These are phyloP conservation scores for Bombus affinis DNA, from an alignment of 1,140 invertebrate genomes.

Conservation along the genomic window DNA sequence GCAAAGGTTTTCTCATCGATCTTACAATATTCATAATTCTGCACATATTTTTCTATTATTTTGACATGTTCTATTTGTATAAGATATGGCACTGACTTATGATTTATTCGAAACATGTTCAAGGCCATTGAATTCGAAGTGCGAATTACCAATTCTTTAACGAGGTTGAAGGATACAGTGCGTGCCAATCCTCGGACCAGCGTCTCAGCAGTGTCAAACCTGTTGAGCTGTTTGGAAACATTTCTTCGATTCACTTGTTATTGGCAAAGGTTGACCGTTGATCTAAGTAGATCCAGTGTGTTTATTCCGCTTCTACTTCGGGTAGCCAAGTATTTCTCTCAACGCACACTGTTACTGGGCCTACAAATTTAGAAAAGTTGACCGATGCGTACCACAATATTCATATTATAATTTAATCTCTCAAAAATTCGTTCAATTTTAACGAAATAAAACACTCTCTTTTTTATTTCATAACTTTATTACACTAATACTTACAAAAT, in stretches of 20 bases:
- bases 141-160: neutral
- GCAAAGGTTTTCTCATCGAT: no score
- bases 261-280: neutral
- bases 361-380: neutral
- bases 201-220: no score
- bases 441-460: no score
- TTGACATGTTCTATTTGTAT: accelerated
- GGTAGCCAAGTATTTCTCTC: neutral
- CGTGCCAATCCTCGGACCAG: neutral
- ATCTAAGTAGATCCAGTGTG: neutral
- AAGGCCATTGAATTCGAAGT: neutral
- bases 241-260: neutral
- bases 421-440: no score
- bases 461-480: neutral
- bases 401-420: neutral
- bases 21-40: no score
- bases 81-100: accelerated
- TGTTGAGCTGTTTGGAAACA: constrained; percentile 31
- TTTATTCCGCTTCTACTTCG: neutral
- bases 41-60: neutral
- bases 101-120: neutral
- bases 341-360: neutral
- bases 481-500: neutral
- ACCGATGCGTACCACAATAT: neutral
- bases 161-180: neutral